Evolutionary conservation across 2,888 invertebrate genomes (phyloP), one percentile per base, ranked within the genome.

Genomic region (Embidobia sp.): DNA sequence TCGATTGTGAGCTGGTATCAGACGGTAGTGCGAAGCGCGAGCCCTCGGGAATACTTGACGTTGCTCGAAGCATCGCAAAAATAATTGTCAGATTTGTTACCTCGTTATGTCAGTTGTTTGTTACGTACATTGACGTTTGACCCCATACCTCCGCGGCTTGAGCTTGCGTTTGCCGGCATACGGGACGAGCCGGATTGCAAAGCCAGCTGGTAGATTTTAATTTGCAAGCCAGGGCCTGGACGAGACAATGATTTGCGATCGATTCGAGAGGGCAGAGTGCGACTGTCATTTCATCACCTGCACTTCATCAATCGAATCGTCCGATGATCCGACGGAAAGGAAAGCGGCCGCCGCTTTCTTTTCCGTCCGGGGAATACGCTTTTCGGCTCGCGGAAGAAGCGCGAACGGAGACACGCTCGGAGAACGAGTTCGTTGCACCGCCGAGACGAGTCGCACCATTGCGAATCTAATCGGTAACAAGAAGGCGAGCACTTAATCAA

Each of bases 251-350:
- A 69, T 75, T 75, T 55, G 63, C 63, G 55, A 69, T 67, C 18
- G 79, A 82, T 83, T 83, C 84, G 84, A 84, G 87, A 88, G 88
- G 85, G 87, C 88, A 88, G 88, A 87, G 72, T 69, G 46, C 48
- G 19, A 55, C 19, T 19, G 16, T 75, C 79, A 72, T 72, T 48
- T 75, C 75, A 79, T 79, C 22, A 55, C 10, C 73, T 57, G 67
- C 72, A 80, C 64, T 48, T 37, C 64, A 73, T 44, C 42, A 66
- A 31, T 49, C 15, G 19, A 31, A 11, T 40, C 42, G 40, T 13
- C 11, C 31, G 13, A 46, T 18, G 8, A 7, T 8, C 8, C 29
- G 29, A 48, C 42, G n/a, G 5, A 37, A 59, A 35, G 46, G 42
- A 29, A 19, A 46, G 22, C 61, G 37, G 61, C 29, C 31, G 55